phyloP scores from a whole-genome alignment of 2,888 invertebrate species.

The Marronus borbonicus region DNA sequence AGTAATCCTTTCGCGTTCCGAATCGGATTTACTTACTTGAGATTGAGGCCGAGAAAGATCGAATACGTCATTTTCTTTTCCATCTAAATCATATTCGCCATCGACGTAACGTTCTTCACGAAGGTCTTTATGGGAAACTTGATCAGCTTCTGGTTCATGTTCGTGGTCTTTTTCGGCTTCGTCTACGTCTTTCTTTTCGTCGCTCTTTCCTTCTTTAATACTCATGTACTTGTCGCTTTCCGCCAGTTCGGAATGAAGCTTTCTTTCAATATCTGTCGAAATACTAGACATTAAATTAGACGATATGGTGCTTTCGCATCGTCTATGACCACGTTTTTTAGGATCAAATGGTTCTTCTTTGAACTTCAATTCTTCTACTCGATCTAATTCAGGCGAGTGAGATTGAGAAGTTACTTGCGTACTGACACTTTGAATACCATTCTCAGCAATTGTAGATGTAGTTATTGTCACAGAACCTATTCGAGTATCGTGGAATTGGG shows the following conservation, averaged over 20 bases:
- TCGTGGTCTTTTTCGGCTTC: slow-evolving; percentile 68
- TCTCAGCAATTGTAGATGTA: slow-evolving; percentile 71
- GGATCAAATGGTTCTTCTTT: slow-evolving; percentile 61
- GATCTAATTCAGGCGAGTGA: slow-evolving; percentile 57
- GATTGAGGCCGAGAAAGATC: slow-evolving; percentile 60
- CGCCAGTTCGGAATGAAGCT: slow-evolving; percentile 63
- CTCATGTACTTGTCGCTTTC: slow-evolving; percentile 69
- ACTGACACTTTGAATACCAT: slow-evolving; percentile 71
- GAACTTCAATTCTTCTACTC: slow-evolving; percentile 48
- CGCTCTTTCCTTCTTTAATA: slow-evolving; percentile 69
- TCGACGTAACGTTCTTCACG: slow-evolving; percentile 66
- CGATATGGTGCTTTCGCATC: slow-evolving; percentile 72
- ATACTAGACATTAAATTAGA: slow-evolving; percentile 60
- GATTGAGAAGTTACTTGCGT: slow-evolving; percentile 74
- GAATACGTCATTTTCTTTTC: slow-evolving; percentile 54
- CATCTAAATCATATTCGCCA: slow-evolving; percentile 60
- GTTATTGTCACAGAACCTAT: slow-evolving; percentile 72
- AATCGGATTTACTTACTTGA: slow-evolving; percentile 67
- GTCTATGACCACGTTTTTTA: slow-evolving; percentile 72
- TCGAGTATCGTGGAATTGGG: slow-evolving; percentile 61
- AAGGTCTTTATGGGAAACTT: slow-evolving; percentile 68
- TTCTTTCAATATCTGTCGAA: slow-evolving; percentile 60
- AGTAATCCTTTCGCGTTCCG: slow-evolving; percentile 65
- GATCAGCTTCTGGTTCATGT: slow-evolving; percentile 70
- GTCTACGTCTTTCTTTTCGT: slow-evolving; percentile 70